Conservation (phyloP, 2,888 invertebrate species). For the Epinotia brunnichana region DNA sequence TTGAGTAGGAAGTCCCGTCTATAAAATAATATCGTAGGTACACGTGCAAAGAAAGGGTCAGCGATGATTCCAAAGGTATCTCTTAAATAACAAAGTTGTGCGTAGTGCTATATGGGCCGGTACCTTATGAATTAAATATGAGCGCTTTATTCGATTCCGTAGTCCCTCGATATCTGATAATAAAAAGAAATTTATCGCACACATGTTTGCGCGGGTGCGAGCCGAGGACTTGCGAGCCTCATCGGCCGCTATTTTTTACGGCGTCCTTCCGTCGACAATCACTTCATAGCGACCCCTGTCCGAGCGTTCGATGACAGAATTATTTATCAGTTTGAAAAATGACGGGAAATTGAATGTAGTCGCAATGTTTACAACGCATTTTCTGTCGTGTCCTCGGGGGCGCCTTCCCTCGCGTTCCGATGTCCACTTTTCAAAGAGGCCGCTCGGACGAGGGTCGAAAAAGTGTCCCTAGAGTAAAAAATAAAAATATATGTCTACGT, state of each 20-base stretch:
- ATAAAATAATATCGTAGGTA: conserved; percentile 23
- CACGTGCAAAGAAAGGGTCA: conserved; percentile 50
- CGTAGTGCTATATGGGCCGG: conserved; percentile 81
- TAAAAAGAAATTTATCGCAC: conserved; percentile 84
- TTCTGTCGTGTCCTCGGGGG: conserved; percentile 82
- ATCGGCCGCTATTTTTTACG: conserved; percentile 82
- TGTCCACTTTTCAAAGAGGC: conserved; percentile 84
- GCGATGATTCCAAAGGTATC: conserved; percentile 71
- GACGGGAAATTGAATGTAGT: conserved; percentile 85
- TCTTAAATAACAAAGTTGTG: conserved; percentile 82
- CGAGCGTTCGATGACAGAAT: conserved; percentile 84
- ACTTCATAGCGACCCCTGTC: conserved; percentile 84
- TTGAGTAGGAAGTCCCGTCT: neutral
- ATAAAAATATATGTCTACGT: conserved; percentile 73
- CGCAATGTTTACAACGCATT: conserved; percentile 85
- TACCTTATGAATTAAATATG: conserved; percentile 84
- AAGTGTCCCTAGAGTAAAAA: conserved; percentile 83
- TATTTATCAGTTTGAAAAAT: conserved; percentile 85
- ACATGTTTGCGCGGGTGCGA: conserved; percentile 63
- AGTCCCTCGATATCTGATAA: conserved; percentile 84
- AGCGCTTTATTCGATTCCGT: conserved; percentile 84
- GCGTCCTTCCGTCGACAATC: conserved; percentile 81
- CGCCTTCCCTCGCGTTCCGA: conserved; percentile 83
- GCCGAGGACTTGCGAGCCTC: conserved; percentile 62
- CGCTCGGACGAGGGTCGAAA: conserved; percentile 84